Conservation (phyloP, 1,140 invertebrate genomes). For the Dendrolimus punctatus region DNA sequence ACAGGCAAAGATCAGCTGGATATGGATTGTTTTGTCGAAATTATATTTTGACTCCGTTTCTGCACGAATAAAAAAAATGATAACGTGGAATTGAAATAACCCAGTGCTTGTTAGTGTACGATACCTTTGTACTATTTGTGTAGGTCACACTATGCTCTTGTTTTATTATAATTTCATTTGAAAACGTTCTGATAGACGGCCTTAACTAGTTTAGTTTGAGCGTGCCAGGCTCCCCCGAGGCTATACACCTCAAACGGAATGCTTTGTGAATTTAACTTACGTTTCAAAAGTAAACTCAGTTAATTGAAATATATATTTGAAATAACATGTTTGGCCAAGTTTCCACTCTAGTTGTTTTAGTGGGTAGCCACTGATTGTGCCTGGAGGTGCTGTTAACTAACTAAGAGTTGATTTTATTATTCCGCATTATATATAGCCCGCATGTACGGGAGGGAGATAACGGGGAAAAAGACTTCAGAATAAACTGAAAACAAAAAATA, state of each 20-base stretch:
- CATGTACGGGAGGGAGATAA: no score
- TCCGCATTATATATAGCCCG: no score
- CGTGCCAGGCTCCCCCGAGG: conserved; percentile 21
- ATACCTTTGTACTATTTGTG: conserved; percentile 13
- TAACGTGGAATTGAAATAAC: not conserved
- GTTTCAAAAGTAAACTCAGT: conserved; percentile 45
- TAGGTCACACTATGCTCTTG: conserved; percentile 10
- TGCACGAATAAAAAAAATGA: not conserved
- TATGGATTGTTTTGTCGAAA: no score
- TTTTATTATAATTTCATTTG: conserved; percentile 17
- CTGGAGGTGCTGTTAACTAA: no score
- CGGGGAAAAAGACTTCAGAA: no score
- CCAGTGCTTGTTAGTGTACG: conserved; percentile 2
- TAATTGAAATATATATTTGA: conserved; percentile 57
- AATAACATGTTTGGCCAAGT: conserved; percentile 34
- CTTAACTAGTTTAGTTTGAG: conserved; percentile 33
- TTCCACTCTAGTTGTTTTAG: conserved; percentile 10
- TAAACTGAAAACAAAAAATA: no score
- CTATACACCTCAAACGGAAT: conserved; percentile 22
- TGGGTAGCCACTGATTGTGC: conserved; percentile 7
- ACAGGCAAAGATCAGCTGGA: no score
- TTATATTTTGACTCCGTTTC: not conserved
- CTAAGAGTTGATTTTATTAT: no score
- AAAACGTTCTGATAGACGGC: conserved; percentile 12
- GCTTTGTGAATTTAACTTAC: conserved; percentile 52